Conservation (phyloP, 2,888 invertebrate species). For the Drosophila phalerata region DNA sequence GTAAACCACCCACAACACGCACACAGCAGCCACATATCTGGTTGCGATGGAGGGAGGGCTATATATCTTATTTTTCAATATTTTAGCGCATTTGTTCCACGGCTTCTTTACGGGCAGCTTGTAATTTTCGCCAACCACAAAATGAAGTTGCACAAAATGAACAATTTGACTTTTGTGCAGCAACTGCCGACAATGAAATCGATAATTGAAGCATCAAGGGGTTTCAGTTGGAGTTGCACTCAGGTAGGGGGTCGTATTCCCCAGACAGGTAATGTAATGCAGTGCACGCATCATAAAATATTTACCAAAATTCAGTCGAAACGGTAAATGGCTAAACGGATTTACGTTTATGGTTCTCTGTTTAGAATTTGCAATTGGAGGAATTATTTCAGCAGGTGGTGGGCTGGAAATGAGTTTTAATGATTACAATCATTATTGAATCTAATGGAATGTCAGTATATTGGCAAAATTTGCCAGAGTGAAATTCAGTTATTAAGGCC, state of each 20-base stretch:
- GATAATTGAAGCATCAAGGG: slow-evolving; percentile 32
- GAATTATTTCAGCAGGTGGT: neutral
- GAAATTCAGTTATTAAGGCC: neutral
- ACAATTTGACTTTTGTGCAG: slow-evolving; percentile 62
- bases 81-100: slow-evolving; percentile 46
- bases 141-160: slow-evolving; percentile 67
- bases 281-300: slow-evolving; percentile 66
- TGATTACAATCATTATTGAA: slow-evolving; percentile 28
- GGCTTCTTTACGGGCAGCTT: slow-evolving; percentile 60
- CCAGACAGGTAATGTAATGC: slow-evolving; percentile 45
- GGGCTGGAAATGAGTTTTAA: slow-evolving; percentile 4
- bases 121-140: slow-evolving; percentile 62
- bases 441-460: neutral
- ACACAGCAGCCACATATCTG: slow-evolving; percentile 21
- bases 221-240: neutral
- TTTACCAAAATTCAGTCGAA: slow-evolving; percentile 60
- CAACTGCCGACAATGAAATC: slow-evolving; percentile 37
- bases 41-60: neutral
- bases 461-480: neutral
- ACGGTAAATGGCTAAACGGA: slow-evolving; percentile 53
- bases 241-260: slow-evolving; percentile 9
- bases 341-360: slow-evolving; percentile 54
- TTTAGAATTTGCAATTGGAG: slow-evolving; percentile 32
- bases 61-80: slow-evolving; percentile 48
- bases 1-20: slow-evolving; percentile 43